Evolutionary conservation across 2,888 invertebrate species (phyloP).

Genomic region (Dolichopus griseipennis): DNA sequence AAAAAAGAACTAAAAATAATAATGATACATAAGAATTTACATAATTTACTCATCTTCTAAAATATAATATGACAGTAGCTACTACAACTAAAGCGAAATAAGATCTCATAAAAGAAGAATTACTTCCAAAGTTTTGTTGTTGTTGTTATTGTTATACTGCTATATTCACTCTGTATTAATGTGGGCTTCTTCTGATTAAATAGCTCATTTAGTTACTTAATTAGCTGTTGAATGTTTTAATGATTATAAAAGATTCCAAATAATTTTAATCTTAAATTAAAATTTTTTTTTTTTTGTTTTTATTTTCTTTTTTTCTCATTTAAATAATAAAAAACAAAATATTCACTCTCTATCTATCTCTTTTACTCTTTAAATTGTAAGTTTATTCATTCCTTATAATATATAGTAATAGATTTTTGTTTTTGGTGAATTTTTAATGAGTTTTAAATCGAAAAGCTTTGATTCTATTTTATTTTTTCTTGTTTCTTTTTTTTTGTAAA

Average conservation of each 20-base stretch:
- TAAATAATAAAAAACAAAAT: background rate
- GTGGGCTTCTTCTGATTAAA: background rate
- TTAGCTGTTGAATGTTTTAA: background rate
- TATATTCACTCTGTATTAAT: too few species aligned
- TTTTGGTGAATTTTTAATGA: background rate
- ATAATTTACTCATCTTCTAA: background rate
- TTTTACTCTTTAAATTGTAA: background rate
- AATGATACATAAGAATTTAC: background rate
- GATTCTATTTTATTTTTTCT: too few species aligned
- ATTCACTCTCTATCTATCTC: too few species aligned
- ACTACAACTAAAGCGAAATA: background rate
- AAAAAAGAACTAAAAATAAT: too few species aligned
- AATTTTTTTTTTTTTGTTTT: background rate
- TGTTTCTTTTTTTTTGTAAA: too few species aligned
- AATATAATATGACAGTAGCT: background rate
- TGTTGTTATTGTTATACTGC: background rate
- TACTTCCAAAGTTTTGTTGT: background rate
- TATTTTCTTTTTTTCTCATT: background rate
- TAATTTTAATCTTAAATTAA: background rate
- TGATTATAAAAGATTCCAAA: background rate
- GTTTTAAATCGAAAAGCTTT: too few species aligned
- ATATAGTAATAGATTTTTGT: background rate
- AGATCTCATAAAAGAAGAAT: background rate
- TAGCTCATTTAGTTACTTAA: constrained; percentile 1
- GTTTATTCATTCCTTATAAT: background rate